phyloP scores from a whole-genome alignment of 2,888 invertebrate species.

The Leucophora obtusa region DNA sequence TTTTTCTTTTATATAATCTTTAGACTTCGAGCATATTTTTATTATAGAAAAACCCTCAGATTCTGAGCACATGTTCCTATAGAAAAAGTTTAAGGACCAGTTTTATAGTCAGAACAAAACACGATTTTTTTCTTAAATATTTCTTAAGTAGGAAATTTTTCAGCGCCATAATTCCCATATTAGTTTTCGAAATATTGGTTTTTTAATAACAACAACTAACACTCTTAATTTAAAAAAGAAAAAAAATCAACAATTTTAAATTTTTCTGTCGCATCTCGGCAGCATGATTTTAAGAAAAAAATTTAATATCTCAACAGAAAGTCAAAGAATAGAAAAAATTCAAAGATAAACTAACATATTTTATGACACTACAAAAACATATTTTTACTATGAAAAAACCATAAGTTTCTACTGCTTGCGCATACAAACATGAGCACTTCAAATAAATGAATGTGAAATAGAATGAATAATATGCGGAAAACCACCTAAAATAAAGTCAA shows the following conservation, averaged over 20 bases:
- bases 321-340: background rate
- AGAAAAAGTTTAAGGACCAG: no score
- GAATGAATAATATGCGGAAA: conserved; percentile 41
- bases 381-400: conserved; percentile 15
- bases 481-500: conserved; percentile 15
- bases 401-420: conserved; percentile 8
- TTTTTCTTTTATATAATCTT: no score
- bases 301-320: conserved; percentile 15
- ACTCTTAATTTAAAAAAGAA: no score
- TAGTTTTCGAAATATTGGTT: no score
- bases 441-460: conserved; percentile 9
- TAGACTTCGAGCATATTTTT: no score
- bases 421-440: background rate
- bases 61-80: no score
- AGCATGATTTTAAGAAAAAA: background rate
- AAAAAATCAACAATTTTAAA: background rate
- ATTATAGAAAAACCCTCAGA: no score
- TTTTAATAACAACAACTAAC: no score
- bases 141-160: no score
- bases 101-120: no score
- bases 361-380: conserved; percentile 32
- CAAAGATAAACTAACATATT: conserved; percentile 33
- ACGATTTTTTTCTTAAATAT: no score
- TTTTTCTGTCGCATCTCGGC: background rate
- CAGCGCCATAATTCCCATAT: no score